These are phyloP conservation scores for Phaedon cochleariae DNA, from an alignment of 2,888 invertebrate genomes.

Conservation along the genomic window DNA sequence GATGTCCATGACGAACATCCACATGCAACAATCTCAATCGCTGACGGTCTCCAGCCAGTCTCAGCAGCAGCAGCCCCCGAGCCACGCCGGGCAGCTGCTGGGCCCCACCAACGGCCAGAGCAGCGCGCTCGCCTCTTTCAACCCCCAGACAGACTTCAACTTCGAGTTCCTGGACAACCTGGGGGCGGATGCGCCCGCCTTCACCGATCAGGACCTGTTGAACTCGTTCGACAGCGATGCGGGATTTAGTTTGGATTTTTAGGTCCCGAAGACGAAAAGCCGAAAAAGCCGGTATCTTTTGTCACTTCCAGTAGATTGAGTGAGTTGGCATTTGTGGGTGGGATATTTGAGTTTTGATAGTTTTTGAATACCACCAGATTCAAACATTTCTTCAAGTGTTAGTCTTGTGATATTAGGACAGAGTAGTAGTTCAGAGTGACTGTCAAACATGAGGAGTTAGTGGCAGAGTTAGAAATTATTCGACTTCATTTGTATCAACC, in stretches of 20 bases:
- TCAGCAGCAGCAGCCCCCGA: conserved; percentile 37
- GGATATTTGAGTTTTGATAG: too few species aligned
- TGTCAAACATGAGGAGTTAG: too few species aligned
- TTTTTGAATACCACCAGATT: too few species aligned
- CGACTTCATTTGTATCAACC: too few species aligned
- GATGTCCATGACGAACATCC: conserved; percentile 71
- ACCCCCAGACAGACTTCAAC: conserved; percentile 74
- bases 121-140: conserved; percentile 63
- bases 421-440: too few species aligned
- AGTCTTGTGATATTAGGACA: too few species aligned
- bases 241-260: conserved; percentile 68
- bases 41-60: conserved; percentile 65
- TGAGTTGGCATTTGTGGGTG: too few species aligned
- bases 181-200: conserved; percentile 76
- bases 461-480: too few species aligned
- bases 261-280: background rate
- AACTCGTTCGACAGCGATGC: conserved; percentile 83
- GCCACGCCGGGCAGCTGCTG: conserved; percentile 34
- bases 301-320: too few species aligned
- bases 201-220: conserved; percentile 83
- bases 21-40: conserved; percentile 76
- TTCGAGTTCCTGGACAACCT: conserved; percentile 88
- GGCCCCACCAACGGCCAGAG: conserved; percentile 34
- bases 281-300: background rate
- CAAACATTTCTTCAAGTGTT: too few species aligned